phyloP scores from a whole-genome alignment of 2,113 vertebrate species.

The Raphicerus campestris region DNA sequence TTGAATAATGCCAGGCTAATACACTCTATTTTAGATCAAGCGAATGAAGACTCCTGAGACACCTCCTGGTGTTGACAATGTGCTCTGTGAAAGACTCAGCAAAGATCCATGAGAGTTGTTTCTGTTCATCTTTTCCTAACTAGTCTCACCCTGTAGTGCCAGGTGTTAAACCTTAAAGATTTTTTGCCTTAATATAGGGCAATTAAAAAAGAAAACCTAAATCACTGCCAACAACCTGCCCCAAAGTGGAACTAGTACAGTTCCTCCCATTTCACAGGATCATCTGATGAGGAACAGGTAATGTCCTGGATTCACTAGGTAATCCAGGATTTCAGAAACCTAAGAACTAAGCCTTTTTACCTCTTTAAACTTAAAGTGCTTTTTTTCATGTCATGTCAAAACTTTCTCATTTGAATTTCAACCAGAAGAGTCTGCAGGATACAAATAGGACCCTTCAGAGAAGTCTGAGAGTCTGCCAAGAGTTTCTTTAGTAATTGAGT shows the following conservation, averaged over 20 bases:
- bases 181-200: not conserved
- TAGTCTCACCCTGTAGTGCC: not conserved
- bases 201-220: not conserved
- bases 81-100: not conserved
- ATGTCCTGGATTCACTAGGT: not conserved
- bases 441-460: not conserved
- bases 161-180: not conserved
- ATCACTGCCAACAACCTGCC: not conserved
- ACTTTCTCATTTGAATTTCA: not conserved
- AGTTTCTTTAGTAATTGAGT: conserved; percentile 29
- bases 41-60: not conserved
- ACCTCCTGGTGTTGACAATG: not conserved
- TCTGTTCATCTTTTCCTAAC: conserved; percentile 39
- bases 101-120: not conserved
- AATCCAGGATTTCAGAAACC: conserved; percentile 17
- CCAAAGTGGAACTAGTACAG: fast-evolving
- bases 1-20: conserved; percentile 28
- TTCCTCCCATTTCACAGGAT: not conserved
- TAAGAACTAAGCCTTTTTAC: not conserved
- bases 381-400: not conserved
- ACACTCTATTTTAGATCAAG: conserved; percentile 30
- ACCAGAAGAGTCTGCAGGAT: not conserved
- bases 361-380: not conserved
- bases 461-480: not conserved
- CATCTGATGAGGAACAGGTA: conserved; percentile 22